Conservation (phyloP, 2,888 invertebrate species). For the Helleia helle region DNA sequence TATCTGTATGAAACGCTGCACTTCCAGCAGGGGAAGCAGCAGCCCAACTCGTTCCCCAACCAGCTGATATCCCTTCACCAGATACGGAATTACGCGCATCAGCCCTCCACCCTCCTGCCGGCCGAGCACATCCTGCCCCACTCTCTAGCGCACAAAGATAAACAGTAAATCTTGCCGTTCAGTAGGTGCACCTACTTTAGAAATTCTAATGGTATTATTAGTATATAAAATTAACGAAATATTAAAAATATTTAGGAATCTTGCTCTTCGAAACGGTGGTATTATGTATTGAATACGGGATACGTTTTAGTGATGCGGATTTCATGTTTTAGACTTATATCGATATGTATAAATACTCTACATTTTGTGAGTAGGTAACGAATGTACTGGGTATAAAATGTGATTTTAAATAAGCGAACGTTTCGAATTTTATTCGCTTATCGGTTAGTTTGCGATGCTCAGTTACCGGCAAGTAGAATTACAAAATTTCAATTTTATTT, state of each 20-base stretch:
- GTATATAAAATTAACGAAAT: slow-evolving; percentile 52
- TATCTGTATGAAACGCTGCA: slow-evolving; percentile 95
- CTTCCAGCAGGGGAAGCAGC: slow-evolving; percentile 82
- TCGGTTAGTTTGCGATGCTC: slow-evolving; percentile 36
- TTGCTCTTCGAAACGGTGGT: slow-evolving; percentile 65
- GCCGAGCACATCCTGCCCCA: slow-evolving; percentile 78
- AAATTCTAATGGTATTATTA: slow-evolving; percentile 71
- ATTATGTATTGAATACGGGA: slow-evolving; percentile 58
- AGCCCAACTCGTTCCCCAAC: slow-evolving; percentile 86
- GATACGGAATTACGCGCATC: slow-evolving; percentile 96
- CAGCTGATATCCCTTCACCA: slow-evolving; percentile 96
- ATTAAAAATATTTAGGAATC: slow-evolving; percentile 66
- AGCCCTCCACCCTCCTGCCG: slow-evolving; percentile 84
- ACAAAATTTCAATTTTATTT: slow-evolving; percentile 8
- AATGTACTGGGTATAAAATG: slow-evolving; percentile 53
- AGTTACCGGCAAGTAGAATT: slow-evolving; percentile 11
- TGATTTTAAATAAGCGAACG: slow-evolving; percentile 38
- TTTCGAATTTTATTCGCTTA: slow-evolving; percentile 26
- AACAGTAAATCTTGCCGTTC: slow-evolving; percentile 57
- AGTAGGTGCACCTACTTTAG: slow-evolving; percentile 49
- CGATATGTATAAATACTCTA: slow-evolving; percentile 59
- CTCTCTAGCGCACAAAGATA: slow-evolving; percentile 67
- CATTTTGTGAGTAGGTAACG: slow-evolving; percentile 55
- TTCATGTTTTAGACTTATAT: slow-evolving; percentile 63
- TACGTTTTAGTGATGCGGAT: slow-evolving; percentile 52